Conservation (phyloP, 2,113 vertebrate species). For the Rhadina sibilatrix region DNA sequence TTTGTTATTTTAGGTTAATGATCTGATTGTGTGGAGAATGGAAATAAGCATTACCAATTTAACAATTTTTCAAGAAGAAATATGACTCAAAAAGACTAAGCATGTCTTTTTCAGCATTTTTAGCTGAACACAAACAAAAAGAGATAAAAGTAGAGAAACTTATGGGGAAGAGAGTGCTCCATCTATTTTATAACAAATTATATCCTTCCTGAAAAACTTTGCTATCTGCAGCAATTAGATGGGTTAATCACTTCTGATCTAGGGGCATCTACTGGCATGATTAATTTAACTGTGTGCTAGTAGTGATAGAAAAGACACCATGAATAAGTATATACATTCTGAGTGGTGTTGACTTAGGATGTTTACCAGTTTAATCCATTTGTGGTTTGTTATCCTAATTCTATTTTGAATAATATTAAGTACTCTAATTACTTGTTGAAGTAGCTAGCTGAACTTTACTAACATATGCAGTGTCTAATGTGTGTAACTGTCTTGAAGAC, state of each 20-base stretch:
- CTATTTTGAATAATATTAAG: conserved; percentile 51
- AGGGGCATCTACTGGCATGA: not conserved
- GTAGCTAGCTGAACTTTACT: conserved; percentile 14
- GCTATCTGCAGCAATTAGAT: conserved; percentile 6
- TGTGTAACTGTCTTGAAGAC: not conserved
- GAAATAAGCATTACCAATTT: not conserved
- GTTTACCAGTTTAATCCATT: conserved; percentile 49
- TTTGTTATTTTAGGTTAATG: not conserved
- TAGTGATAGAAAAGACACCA: not conserved
- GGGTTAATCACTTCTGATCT: conserved; percentile 22
- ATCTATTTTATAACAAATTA: not conserved
- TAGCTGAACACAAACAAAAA: not conserved
- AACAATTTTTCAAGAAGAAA: conserved; percentile 16
- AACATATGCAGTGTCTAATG: not conserved
- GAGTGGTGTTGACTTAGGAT: conserved; percentile 19
- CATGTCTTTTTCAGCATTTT: not conserved
- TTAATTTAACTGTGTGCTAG: not conserved
- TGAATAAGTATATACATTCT: not conserved
- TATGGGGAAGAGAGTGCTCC: not conserved
- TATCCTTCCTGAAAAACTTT: conserved; percentile 4
- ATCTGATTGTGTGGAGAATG: not conserved
- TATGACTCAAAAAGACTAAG: not conserved
- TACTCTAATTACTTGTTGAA: conserved; percentile 31
- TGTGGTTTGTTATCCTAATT: conserved; percentile 46
- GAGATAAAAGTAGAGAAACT: not conserved